Conservation (phyloP, 2,797 vertebrate genomes). For the Crenichthys baileyi region DNA sequence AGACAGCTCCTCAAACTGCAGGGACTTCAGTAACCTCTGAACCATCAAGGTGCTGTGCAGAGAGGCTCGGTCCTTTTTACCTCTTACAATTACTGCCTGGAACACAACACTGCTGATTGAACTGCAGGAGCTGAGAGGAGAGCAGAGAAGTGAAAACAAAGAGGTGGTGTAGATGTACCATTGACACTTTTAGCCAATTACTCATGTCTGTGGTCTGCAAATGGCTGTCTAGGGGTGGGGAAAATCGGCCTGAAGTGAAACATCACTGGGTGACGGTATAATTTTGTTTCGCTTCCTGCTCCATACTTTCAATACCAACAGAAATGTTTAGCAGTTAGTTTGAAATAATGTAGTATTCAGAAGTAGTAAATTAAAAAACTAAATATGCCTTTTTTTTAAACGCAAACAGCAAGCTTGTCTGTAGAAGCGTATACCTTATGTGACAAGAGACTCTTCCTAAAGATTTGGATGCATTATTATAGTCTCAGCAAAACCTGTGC, state of each 20-base stretch:
- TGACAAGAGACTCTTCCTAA: background rate
- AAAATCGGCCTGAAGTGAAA: conserved; percentile 63
- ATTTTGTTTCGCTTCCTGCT: conserved; percentile 29
- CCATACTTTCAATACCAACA: conserved; percentile 13
- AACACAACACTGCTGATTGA: conserved; percentile 44
- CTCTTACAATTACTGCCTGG: conserved; percentile 63
- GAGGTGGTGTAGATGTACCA: conserved; percentile 58
- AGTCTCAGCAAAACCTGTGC: background rate
- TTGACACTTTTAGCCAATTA: conserved; percentile 76
- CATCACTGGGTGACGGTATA: conserved; percentile 42
- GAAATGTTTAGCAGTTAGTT: conserved; percentile 10
- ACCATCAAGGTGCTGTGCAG: conserved; percentile 45
- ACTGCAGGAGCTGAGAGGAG: conserved; percentile 55
- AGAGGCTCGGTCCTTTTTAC: conserved; percentile 51
- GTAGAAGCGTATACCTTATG: background rate
- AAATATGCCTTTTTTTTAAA: background rate
- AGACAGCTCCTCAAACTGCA: conserved; percentile 64
- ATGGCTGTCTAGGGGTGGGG: conserved; percentile 49
- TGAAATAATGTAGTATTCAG: conserved; percentile 16
- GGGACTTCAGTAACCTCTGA: conserved; percentile 67
- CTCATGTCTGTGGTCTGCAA: conserved; percentile 66
- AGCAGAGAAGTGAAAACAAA: conserved; percentile 57
- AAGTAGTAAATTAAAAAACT: background rate
- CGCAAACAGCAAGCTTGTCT: background rate
- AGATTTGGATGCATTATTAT: background rate